A percentile compares a stretch with the other conserved stretches of the same genome.
These are phyloP conservation scores for Synanthedon formicaeformis DNA, from an alignment of 2,888 invertebrate species.

Conservation along the genomic window DNA sequence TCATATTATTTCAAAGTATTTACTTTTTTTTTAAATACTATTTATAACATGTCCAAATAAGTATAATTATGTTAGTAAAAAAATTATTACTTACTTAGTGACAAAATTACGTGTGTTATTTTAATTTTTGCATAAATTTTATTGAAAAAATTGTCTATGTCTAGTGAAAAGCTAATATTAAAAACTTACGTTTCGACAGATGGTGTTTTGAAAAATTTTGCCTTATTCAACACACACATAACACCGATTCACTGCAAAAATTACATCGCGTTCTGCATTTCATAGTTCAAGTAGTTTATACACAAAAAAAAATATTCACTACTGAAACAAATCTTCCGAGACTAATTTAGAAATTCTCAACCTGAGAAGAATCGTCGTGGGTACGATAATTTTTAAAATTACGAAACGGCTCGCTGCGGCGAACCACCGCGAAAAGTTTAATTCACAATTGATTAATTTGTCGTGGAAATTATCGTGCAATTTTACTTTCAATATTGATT, in stretches of 20 bases:
- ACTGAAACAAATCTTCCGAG: neutral
- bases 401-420: slow-evolving; percentile 9
- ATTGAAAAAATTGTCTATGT: too few relatives aligned
- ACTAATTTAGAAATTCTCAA: neutral
- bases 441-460: slow-evolving; percentile 9
- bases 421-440: slow-evolving; percentile 15
- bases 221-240: slow-evolving; percentile 51
- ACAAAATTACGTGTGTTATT: too few relatives aligned
- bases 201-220: slow-evolving; percentile 44
- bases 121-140: too few relatives aligned
- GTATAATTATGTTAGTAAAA: too few relatives aligned
- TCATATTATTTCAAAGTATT: too few relatives aligned
- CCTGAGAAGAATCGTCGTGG: too few relatives aligned
- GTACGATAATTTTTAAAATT: slow-evolving; percentile 10
- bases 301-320: slow-evolving; percentile 12
- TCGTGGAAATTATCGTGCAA: slow-evolving; percentile 2
- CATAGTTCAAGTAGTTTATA: slow-evolving; percentile 21
- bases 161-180: neutral
- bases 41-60: too few relatives aligned
- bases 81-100: too few relatives aligned
- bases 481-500: slow-evolving; percentile 1
- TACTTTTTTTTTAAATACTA: too few relatives aligned
- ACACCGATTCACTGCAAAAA: slow-evolving; percentile 30
- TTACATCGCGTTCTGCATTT: slow-evolving; percentile 38
- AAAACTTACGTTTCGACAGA: slow-evolving; percentile 65